Evolutionary conservation across 2,797 vertebrate species (phyloP).

Genomic region (Muscicapa comitata): DNA sequence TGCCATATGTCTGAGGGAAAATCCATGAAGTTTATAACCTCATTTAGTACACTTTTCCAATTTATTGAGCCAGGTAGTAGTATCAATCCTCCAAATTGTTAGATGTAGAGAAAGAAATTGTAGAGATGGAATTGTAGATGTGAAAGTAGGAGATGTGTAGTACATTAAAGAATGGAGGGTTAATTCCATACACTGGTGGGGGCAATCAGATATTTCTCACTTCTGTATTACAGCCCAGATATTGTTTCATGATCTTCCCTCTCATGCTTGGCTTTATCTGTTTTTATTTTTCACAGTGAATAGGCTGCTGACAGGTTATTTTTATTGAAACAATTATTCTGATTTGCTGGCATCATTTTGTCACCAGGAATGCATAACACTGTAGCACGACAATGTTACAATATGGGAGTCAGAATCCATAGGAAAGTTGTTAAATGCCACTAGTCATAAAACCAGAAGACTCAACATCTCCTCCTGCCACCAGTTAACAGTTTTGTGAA

Average conservation of each 20-base stretch:
- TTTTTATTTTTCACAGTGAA: neutral
- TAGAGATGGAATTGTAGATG: neutral
- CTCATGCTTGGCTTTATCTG: neutral
- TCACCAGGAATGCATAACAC: neutral
- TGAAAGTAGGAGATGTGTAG: neutral
- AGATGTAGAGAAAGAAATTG: neutral
- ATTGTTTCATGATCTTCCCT: neutral
- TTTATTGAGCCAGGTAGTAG: neutral
- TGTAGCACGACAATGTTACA: neutral
- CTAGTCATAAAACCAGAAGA: neutral
- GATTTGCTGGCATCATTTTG: neutral
- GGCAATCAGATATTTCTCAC: neutral
- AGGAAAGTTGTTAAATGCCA: neutral
- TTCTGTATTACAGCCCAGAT: neutral
- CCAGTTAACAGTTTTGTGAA: neutral
- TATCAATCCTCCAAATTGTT: neutral
- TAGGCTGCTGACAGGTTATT: neutral
- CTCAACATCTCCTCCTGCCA: neutral
- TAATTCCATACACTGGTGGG: accelerated
- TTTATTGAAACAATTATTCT: neutral
- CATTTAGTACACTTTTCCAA: neutral
- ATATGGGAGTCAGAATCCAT: neutral
- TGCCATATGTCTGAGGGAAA: neutral
- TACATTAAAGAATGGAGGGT: neutral
- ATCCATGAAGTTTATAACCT: neutral